Evolutionary conservation across 2,888 invertebrate species (phyloP).

Genomic region (Agrochola lychnidis): DNA sequence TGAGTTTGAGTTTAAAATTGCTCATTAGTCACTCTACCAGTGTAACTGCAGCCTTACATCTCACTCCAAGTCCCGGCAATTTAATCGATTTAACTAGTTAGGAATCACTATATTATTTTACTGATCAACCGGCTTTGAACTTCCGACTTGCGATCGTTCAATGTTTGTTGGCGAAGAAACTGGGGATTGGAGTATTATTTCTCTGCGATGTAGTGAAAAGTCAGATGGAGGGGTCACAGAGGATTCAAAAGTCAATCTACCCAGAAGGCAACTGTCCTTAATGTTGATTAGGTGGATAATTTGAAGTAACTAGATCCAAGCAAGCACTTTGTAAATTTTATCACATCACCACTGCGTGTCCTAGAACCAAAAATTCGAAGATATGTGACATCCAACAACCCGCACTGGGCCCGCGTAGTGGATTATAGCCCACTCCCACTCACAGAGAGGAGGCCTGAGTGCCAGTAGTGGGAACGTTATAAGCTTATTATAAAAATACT

Average conservation of each 20-base stretch:
- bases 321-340: no score
- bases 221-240: not conserved
- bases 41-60: constrained; percentile 15
- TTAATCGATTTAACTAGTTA: constrained; percentile 55
- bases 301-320: no score
- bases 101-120: constrained; percentile 43
- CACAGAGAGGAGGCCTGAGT: no score
- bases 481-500: no score
- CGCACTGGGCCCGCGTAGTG: no score
- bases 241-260: not conserved
- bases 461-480: no score
- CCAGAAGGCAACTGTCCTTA: not conserved
- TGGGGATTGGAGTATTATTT: constrained; percentile 12
- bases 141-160: constrained; percentile 10
- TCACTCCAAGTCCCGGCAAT: constrained; percentile 28
- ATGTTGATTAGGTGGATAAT: not conserved
- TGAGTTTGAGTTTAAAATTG: no score
- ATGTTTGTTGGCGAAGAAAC: constrained; percentile 26
- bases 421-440: no score
- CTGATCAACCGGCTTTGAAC: constrained; percentile 41
- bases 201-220: not conserved
- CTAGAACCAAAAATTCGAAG: no score
- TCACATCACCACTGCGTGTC: no score
- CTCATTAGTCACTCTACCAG: not conserved
- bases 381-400: no score